These are phyloP conservation scores for Drosophila ananassae DNA, from an alignment of 1,140 invertebrate genomes.

Conservation along the genomic window DNA sequence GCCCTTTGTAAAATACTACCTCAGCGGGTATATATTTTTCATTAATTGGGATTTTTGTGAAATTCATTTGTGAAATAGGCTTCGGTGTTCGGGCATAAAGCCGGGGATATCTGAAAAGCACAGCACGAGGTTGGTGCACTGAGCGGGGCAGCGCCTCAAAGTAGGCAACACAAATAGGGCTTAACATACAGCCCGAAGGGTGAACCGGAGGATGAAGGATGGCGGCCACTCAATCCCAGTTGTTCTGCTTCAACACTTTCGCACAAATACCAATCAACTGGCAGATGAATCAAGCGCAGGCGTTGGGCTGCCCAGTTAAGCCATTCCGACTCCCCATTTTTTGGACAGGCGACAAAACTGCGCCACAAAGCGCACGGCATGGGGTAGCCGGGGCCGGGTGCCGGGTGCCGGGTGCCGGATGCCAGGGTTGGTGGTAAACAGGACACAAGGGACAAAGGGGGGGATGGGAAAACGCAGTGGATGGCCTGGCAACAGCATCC, in stretches of 20 bases:
- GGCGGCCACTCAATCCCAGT: constrained; percentile 48
- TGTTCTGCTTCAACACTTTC: constrained; percentile 61
- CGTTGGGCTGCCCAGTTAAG: constrained; percentile 59
- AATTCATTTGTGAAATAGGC: constrained; percentile 16
- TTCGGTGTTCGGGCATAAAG: neutral
- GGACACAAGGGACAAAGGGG: neutral
- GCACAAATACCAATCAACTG: constrained; percentile 64
- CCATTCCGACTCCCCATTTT: constrained; percentile 29
- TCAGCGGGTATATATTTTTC: neutral
- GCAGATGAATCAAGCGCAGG: constrained; percentile 64
- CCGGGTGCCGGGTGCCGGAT: neutral
- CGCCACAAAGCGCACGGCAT: constrained; percentile 24
- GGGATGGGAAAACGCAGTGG: constrained; percentile 15
- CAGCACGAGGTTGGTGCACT: neutral
- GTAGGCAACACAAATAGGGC: constrained; percentile 31
- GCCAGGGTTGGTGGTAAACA: constrained; percentile 3
- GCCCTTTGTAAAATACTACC: neutral
- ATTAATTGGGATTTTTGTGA: constrained; percentile 6
- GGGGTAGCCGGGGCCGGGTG: constrained; percentile 1
- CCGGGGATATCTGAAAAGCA: constrained; percentile 2
- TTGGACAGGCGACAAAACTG: constrained; percentile 59
- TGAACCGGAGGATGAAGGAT: constrained; percentile 28
- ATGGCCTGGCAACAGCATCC: constrained; percentile 60
- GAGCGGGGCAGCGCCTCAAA: constrained; percentile 17
- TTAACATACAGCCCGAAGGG: constrained; percentile 21